A percentile compares a stretch with the other conserved stretches of the same genome.
These are phyloP conservation scores for Mycalesis mineus DNA, from an alignment of 2,888 invertebrate species.

Conservation along the genomic window DNA sequence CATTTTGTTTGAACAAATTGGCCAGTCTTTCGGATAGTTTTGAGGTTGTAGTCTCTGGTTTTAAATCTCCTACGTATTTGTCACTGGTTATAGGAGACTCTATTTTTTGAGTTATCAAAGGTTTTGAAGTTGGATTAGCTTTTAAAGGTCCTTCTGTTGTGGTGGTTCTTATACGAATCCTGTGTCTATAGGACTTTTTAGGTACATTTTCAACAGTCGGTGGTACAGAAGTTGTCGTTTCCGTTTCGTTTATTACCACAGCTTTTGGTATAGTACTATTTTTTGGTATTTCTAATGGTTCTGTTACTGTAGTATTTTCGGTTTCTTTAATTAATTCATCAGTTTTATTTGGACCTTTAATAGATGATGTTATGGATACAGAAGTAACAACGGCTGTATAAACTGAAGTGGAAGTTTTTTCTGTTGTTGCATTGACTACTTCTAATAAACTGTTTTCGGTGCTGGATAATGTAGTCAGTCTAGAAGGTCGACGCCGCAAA, in stretches of 20 bases:
- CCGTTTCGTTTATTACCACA: conserved; percentile 46
- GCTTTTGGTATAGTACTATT: conserved; percentile 42
- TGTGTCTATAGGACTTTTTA: conserved; percentile 48
- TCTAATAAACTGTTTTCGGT: conserved; percentile 44
- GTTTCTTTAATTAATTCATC: conserved; percentile 45
- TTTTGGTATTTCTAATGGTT: conserved; percentile 33
- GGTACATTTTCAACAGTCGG: conserved; percentile 30
- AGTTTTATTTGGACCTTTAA: conserved; percentile 70
- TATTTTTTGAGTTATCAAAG: conserved; percentile 37
- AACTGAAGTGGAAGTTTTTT: conserved; percentile 68
- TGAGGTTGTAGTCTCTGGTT: conserved; percentile 41
- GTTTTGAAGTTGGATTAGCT: conserved; percentile 37
- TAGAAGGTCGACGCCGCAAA: conserved; percentile 55
- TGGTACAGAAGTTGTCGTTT: conserved; percentile 34
- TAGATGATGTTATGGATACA: conserved; percentile 72
- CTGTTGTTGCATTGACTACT: conserved; percentile 55
- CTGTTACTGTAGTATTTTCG: conserved; percentile 46
- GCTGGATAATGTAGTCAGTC: conserved; percentile 49
- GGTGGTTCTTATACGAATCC: conserved; percentile 64
- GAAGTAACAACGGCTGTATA: conserved; percentile 76
- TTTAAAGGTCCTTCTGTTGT: conserved; percentile 56
- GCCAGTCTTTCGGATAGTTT: conserved; percentile 53
- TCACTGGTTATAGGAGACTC: conserved; percentile 56
- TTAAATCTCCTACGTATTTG: conserved; percentile 37
- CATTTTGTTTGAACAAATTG: conserved; percentile 49